These are phyloP conservation scores for Barypeithes pellucidus DNA, from an alignment of 2,888 invertebrate genomes.

Conservation along the genomic window DNA sequence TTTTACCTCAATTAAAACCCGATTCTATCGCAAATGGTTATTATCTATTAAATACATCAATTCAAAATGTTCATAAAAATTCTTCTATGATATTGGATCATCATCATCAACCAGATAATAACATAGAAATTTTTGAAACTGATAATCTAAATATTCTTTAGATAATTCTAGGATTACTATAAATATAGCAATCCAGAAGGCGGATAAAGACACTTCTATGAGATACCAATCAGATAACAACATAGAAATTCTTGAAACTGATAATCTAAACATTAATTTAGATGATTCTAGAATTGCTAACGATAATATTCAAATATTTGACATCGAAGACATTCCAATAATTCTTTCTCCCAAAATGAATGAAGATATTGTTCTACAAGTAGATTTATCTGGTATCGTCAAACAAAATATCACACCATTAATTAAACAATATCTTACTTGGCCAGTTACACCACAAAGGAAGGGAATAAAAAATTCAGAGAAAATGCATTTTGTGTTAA, in stretches of 20 bases:
- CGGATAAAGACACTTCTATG: constrained; percentile 7
- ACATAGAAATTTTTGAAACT: background rate
- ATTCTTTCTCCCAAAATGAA: constrained; percentile 11
- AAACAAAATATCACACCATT: constrained; percentile 21
- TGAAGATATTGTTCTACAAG: constrained; percentile 25
- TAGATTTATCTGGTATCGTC: constrained; percentile 14
- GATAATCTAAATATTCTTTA: background rate
- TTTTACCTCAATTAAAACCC: background rate
- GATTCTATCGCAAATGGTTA: too few relatives aligned
- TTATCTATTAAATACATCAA: too few relatives aligned
- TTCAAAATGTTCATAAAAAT: too few relatives aligned
- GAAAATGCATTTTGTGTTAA: constrained; percentile 8
- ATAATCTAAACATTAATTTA: background rate
- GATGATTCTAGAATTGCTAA: constrained; percentile 6
- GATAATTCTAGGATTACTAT: too few relatives aligned
- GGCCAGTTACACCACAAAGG: constrained; percentile 22
- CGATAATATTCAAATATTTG: constrained; percentile 29
- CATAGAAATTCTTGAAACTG: constrained; percentile 23
- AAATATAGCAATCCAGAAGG: too few relatives aligned
- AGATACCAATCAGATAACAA: constrained; percentile 12
- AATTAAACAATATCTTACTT: constrained; percentile 28
- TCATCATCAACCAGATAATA: too few relatives aligned
- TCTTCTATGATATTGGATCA: too few relatives aligned
- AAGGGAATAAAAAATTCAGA: constrained; percentile 21
- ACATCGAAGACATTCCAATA: constrained; percentile 37